Percentiles rank a stretch among this genome's conserved stretches.
Evolutionary conservation across 1,140 invertebrate species (phyloP).

Genomic region (Oreohelix idahoensis): DNA sequence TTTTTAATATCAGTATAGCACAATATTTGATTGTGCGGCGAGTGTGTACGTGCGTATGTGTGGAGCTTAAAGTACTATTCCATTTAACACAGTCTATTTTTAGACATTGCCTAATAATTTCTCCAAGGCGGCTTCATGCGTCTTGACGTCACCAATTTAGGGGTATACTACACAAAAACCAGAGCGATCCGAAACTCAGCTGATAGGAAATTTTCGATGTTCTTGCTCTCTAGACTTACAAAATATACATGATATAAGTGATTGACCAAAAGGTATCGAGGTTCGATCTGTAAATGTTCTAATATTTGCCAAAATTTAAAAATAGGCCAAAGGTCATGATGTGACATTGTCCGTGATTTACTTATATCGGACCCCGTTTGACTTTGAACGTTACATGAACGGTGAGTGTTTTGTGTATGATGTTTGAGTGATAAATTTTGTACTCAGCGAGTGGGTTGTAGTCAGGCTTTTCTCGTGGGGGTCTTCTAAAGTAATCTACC

Average conservation of each 20-base stretch:
- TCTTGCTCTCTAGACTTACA: not conserved
- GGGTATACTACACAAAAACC: slow-evolving; percentile 22
- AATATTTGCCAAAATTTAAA: slow-evolving; percentile 22
- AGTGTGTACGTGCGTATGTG: too few relatives aligned
- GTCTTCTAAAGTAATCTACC: not conserved
- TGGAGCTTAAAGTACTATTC: too few relatives aligned
- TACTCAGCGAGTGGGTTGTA: not conserved
- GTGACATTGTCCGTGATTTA: slow-evolving; percentile 53
- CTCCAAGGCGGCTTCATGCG: slow-evolving; percentile 30
- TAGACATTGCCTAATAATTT: slow-evolving; percentile 3
- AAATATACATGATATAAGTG: not conserved
- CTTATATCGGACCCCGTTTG: slow-evolving; percentile 72
- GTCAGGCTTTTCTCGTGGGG: slow-evolving; percentile 4
- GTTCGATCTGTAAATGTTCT: slow-evolving; percentile 15
- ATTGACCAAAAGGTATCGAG: not conserved
- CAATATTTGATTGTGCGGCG: too few relatives aligned
- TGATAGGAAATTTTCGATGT: not conserved
- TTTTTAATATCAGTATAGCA: too few relatives aligned
- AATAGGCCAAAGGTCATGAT: slow-evolving; percentile 63
- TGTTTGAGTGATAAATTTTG: slow-evolving; percentile 77
- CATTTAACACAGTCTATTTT: slow-evolving; percentile 21
- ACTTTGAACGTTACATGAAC: slow-evolving; percentile 76
- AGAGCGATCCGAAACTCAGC: not conserved
- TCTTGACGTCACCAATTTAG: slow-evolving; percentile 37
- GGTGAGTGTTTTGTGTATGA: slow-evolving; percentile 78